Conservation (phyloP, 2,113 vertebrate genomes). For the Cebidichthys violaceus region DNA sequence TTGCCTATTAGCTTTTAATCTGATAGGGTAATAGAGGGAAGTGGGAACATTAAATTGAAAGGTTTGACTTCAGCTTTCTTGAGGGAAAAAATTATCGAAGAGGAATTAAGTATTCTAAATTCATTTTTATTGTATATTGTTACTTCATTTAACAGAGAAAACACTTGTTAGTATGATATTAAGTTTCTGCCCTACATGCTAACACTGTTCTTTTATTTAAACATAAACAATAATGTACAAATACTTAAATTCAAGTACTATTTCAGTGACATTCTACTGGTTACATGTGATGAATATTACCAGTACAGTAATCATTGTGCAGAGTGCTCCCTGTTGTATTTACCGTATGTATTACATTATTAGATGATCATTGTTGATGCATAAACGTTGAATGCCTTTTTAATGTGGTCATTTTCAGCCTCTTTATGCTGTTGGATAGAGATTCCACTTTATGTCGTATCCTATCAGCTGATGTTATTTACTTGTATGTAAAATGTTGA, state of each 20-base stretch:
- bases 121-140: not conserved
- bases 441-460: not conserved
- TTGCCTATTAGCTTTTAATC: conserved; percentile 30
- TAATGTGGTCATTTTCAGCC: not conserved
- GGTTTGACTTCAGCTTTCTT: conserved; percentile 2
- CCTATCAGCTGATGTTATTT: not conserved
- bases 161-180: not conserved
- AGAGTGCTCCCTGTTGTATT: not conserved
- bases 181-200: not conserved
- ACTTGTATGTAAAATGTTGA: not conserved
- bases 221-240: not conserved
- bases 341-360: not conserved
- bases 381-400: not conserved
- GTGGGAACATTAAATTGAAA: conserved; percentile 5
- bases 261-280: not conserved
- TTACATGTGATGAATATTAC: not conserved
- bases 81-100: not conserved
- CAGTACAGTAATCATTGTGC: not conserved
- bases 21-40: conserved; percentile 24
- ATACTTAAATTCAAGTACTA: not conserved
- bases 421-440: not conserved
- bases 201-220: not conserved
- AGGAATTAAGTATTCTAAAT: not conserved
- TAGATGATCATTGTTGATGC: not conserved
- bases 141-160: not conserved